Evolutionary conservation across 1,140 invertebrate species (phyloP).

Genomic region (Penaeus vannamei): DNA sequence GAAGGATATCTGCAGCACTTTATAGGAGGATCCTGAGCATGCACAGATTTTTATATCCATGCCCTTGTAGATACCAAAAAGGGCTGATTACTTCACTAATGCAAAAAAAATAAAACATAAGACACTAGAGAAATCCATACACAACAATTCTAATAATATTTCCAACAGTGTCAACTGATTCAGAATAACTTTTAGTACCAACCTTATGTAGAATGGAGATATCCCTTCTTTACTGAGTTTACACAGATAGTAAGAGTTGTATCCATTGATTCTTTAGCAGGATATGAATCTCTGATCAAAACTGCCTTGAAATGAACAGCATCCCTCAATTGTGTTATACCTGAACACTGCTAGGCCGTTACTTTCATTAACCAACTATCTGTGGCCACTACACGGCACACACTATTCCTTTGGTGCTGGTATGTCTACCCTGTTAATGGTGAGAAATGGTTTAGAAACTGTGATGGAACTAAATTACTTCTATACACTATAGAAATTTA

Average conservation of each 20-base stretch:
- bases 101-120: no score
- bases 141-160: no score
- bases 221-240: slow-evolving; percentile 74
- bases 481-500: no score
- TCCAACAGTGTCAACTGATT: no score
- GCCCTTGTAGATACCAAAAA: no score
- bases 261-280: slow-evolving; percentile 71
- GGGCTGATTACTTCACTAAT: no score
- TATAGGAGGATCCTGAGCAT: no score
- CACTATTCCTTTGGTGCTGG: slow-evolving; percentile 79
- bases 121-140: no score
- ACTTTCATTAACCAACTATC: slow-evolving; percentile 93
- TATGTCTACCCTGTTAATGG: slow-evolving; percentile 80
- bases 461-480: slow-evolving; percentile 64
- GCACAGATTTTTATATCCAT: no score
- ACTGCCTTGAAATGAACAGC: slow-evolving; percentile 81
- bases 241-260: slow-evolving; percentile 86
- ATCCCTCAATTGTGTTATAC: slow-evolving; percentile 84
- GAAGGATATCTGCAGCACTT: no score
- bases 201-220: slow-evolving; percentile 72
- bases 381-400: slow-evolving; percentile 83
- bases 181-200: slow-evolving; percentile 39
- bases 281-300: slow-evolving; percentile 76
- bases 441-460: slow-evolving; percentile 58
- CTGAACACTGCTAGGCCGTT: slow-evolving; percentile 82